These are phyloP conservation scores for Bursaphelenchus okinawaensis DNA, from an alignment of 2,888 invertebrate genomes.

Conservation along the genomic window DNA sequence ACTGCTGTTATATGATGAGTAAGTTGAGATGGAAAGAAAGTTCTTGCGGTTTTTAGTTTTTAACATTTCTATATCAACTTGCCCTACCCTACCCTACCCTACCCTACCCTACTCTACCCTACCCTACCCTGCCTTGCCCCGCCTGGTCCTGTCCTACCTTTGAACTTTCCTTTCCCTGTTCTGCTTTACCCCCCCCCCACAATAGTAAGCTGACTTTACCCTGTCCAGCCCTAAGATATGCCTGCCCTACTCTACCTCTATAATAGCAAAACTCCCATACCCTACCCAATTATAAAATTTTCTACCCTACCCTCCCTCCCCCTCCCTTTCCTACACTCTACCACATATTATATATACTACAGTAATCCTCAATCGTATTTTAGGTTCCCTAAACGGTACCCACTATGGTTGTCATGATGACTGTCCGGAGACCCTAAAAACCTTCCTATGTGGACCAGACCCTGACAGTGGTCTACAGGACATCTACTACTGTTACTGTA, in stretches of 20 bases:
- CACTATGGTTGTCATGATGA: slow-evolving; percentile 12
- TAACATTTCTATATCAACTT: neutral
- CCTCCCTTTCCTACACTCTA: too few relatives aligned
- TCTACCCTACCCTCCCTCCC: too few relatives aligned
- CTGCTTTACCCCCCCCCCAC: too few relatives aligned
- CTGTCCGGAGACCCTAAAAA: slow-evolving; percentile 8
- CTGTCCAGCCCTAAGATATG: too few relatives aligned
- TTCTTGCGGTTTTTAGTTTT: too few relatives aligned
- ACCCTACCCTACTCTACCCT: neutral
- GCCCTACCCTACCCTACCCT: neutral
- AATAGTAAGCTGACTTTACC: too few relatives aligned
- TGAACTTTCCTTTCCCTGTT: too few relatives aligned
- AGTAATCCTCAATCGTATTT: neutral
- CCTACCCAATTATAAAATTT: neutral
- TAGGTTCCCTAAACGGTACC: slow-evolving; percentile 12
- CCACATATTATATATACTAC: neutral
- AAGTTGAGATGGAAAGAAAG: neutral
- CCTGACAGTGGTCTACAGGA: slow-evolving; percentile 13
- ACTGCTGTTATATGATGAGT: slow-evolving; percentile 16
- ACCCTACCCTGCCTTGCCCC: too few relatives aligned
- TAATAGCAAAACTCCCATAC: too few relatives aligned
- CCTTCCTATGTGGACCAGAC: slow-evolving; percentile 15
- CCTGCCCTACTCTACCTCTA: too few relatives aligned
- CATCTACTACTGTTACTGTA: slow-evolving; percentile 15
- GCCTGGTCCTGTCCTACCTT: too few relatives aligned